Percentiles rank a stretch among this genome's conserved stretches.
Evolutionary conservation across 2,888 invertebrate genomes (phyloP).

Genomic region (Pelosia muscerda): DNA sequence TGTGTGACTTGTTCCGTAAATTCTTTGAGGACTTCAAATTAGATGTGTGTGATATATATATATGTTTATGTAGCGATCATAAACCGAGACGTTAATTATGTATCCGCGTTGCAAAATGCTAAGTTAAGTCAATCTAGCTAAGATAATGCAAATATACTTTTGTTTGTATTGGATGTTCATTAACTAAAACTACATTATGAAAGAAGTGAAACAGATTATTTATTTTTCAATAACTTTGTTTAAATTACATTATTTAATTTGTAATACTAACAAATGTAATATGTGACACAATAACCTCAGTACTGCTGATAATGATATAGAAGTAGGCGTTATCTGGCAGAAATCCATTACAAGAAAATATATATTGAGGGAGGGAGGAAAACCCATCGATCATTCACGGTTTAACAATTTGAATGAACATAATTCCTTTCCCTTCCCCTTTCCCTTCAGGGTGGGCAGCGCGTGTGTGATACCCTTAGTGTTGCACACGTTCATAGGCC

Average conservation of each 20-base stretch:
- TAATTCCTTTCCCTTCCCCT: too few relatives aligned
- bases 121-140: background rate
- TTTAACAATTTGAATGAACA: too few relatives aligned
- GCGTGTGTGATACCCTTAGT: too few relatives aligned
- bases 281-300: too few relatives aligned
- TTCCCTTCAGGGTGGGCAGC: too few relatives aligned
- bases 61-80: background rate
- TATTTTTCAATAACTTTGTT: background rate
- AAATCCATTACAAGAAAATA: too few relatives aligned
- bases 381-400: too few relatives aligned
- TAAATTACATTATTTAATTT: background rate
- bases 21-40: slow-evolving; percentile 7
- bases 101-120: slow-evolving; percentile 3
- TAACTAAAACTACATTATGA: slow-evolving; percentile 3
- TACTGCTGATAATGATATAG: too few relatives aligned
- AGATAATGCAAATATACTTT: background rate
- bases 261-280: background rate
- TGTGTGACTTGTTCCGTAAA: slow-evolving; percentile 32
- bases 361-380: too few relatives aligned
- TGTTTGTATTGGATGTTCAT: background rate
- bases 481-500: too few relatives aligned
- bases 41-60: background rate
- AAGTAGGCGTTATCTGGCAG: too few relatives aligned
- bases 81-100: background rate
- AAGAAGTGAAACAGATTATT: background rate